Conservation (phyloP, 2,888 invertebrate genomes). For the Andrena praecox region DNA sequence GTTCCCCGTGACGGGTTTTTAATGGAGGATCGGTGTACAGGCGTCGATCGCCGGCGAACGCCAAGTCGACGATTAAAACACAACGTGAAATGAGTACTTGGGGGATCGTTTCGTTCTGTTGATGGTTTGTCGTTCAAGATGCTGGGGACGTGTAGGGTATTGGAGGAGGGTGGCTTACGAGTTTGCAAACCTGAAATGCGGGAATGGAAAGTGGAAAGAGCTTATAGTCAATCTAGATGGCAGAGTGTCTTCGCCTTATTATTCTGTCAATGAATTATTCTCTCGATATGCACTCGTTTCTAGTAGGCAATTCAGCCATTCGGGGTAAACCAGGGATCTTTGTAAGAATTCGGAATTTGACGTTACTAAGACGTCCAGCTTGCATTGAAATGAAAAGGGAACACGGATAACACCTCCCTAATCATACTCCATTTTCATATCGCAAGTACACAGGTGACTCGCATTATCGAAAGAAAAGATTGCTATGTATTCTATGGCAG, state of each 20-base stretch:
- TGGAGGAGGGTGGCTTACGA: too few relatives aligned
- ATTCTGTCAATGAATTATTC: too few relatives aligned
- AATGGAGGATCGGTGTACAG: conserved; percentile 16
- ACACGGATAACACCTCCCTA: too few relatives aligned
- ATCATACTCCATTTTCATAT: too few relatives aligned
- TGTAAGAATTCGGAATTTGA: not conserved
- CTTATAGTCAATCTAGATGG: not conserved
- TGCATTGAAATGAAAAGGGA: not conserved
- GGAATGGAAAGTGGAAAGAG: too few relatives aligned
- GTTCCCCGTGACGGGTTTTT: conserved; percentile 19
- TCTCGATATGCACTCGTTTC: too few relatives aligned
- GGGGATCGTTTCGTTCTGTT: conserved; percentile 14
- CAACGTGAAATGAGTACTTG: not conserved
- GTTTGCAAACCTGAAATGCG: not conserved
- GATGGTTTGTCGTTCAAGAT: not conserved
- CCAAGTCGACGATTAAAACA: not conserved
- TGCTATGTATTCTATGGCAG: not conserved
- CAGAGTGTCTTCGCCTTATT: too few relatives aligned
- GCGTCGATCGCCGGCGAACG: not conserved
- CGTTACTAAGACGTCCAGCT: not conserved
- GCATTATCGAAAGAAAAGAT: not conserved
- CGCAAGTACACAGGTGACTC: not conserved
- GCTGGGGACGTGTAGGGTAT: not conserved
- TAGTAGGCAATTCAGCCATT: too few relatives aligned
- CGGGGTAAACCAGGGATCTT: not conserved